Conservation (phyloP, 2,797 vertebrate species). For the Chaetodon trifasciatus region DNA sequence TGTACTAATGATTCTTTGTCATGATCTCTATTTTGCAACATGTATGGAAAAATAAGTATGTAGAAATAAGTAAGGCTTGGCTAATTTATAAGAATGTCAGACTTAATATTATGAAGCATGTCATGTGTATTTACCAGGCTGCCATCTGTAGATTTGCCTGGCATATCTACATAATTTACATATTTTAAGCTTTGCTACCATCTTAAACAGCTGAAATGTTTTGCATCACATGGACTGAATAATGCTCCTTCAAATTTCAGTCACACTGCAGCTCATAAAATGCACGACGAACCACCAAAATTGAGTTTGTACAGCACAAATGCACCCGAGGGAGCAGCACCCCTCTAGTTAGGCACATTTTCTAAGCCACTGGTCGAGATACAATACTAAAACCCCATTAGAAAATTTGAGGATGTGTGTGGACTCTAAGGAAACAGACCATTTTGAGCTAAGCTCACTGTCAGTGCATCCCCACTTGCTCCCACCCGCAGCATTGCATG, state of each 20-base stretch:
- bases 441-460: constrained; percentile 63
- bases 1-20: constrained; percentile 41
- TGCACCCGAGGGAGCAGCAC: constrained; percentile 59
- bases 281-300: constrained; percentile 72
- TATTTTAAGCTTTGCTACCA: constrained; percentile 65
- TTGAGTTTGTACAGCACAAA: constrained; percentile 77
- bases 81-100: constrained; percentile 48
- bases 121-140: constrained; percentile 60
- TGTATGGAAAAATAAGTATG: constrained; percentile 3
- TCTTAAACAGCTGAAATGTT: constrained; percentile 71
- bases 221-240: constrained; percentile 68
- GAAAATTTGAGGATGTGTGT: constrained; percentile 67
- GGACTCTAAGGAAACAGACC: constrained; percentile 62
- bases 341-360: constrained; percentile 73
- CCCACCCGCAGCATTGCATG: constrained; percentile 74
- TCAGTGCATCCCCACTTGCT: constrained; percentile 67
- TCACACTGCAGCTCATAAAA: constrained; percentile 69
- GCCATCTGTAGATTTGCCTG: constrained; percentile 60
- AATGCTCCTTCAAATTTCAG: constrained; percentile 71
- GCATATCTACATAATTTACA: constrained; percentile 68
- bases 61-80: constrained; percentile 16
- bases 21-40: background rate
- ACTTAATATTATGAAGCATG: constrained; percentile 33
- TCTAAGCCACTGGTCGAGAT: constrained; percentile 71
- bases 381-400: constrained; percentile 71